These are phyloP conservation scores for Athalia rosae DNA, from an alignment of 2,888 invertebrate species.

Conservation along the genomic window DNA sequence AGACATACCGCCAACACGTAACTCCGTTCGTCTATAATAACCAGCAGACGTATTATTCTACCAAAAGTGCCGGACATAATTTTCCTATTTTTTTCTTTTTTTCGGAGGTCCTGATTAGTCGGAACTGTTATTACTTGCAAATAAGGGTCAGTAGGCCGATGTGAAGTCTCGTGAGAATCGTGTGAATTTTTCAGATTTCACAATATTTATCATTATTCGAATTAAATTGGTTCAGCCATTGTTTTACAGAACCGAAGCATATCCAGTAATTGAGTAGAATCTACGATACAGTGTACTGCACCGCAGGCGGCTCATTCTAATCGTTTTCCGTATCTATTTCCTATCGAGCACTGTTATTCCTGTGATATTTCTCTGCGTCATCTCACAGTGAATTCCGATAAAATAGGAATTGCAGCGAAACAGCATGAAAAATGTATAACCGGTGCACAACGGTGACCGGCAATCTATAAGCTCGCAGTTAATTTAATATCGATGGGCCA, in stretches of 20 bases:
- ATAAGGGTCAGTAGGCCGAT: background rate
- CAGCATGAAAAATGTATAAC: slow-evolving; percentile 8
- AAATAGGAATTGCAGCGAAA: slow-evolving; percentile 29
- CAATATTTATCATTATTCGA: background rate
- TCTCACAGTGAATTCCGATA: background rate
- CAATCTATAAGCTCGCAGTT: background rate
- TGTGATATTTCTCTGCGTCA: slow-evolving; percentile 6
- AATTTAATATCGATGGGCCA: background rate
- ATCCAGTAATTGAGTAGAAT: background rate
- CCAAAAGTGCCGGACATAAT: background rate
- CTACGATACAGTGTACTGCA: slow-evolving; percentile 15
- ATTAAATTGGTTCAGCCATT: slow-evolving; percentile 5
- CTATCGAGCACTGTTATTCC: background rate
- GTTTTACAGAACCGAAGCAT: background rate
- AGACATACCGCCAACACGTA: slow-evolving; percentile 92
- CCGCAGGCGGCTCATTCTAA: slow-evolving; percentile 2
- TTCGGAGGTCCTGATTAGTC: background rate
- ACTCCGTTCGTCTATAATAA: slow-evolving; percentile 76
- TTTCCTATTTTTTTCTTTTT: background rate
- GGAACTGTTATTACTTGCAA: background rate
- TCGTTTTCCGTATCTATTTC: slow-evolving; percentile 13
- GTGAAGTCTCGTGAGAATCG: background rate
- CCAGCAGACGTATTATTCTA: background rate
- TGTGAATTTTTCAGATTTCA: background rate
- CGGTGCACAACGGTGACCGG: background rate